A percentile compares a stretch with the other conserved stretches of the same genome.
Conservation (phyloP, 2,888 invertebrate species). For the Tiphia femorata region DNA sequence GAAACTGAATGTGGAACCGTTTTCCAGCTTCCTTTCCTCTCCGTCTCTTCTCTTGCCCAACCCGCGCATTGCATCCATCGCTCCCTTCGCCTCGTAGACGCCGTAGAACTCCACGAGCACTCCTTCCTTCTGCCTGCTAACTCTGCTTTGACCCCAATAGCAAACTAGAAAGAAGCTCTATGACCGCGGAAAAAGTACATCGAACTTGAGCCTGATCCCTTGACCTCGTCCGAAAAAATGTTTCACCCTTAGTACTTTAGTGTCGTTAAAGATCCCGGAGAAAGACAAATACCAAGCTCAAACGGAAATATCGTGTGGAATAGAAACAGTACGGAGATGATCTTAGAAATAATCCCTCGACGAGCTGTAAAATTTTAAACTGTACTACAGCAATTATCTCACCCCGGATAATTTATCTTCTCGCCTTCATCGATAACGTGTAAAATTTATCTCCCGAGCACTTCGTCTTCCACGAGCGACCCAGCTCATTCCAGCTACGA, state of each 20-base stretch:
- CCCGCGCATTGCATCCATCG: background rate
- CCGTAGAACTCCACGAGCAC: background rate
- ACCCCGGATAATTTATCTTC: too few species aligned
- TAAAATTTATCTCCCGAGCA: too few species aligned
- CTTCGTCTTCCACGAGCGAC: too few species aligned
- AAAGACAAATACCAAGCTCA: too few species aligned
- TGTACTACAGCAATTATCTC: too few species aligned
- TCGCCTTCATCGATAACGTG: too few species aligned
- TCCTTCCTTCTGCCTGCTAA: background rate
- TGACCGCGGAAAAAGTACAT: constrained; percentile 15
- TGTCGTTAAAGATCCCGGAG: too few species aligned
- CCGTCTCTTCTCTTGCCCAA: background rate
- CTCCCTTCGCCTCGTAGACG: background rate
- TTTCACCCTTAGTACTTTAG: constrained; percentile 27
- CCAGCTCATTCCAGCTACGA: too few species aligned
- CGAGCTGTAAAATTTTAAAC: too few species aligned
- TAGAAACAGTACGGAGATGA: too few species aligned
- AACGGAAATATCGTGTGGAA: too few species aligned
- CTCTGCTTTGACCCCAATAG: constrained; percentile 6
- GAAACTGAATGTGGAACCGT: constrained; percentile 25
- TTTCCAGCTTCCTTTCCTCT: background rate
- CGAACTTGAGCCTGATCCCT: constrained; percentile 10
- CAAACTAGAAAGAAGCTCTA: constrained; percentile 8
- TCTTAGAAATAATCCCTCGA: too few species aligned
- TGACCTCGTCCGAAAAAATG: background rate